Evolutionary conservation across 1,140 invertebrate genomes (phyloP), one percentile per base, ranked within the genome.

Genomic region (Cataglyphis hispanica): DNA sequence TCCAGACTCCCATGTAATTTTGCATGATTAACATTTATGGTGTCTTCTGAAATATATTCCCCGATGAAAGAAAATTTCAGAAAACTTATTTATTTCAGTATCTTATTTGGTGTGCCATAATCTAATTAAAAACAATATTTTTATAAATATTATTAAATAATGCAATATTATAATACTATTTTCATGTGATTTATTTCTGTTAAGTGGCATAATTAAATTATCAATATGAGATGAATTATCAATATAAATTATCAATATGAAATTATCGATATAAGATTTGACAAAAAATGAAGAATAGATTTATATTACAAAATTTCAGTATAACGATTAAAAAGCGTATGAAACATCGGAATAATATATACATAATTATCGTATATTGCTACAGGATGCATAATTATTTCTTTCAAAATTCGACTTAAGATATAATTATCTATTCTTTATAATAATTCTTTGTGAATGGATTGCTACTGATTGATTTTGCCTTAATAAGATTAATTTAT

Each of bases 361-460:
- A 66, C 19, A 34, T 31, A 63, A 34, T 63, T 16, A 63, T 61
- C 1, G 1, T 2, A 66, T 40, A 43, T 16, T 67, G 22, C 0
- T 40, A 67, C 16, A 50, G 1, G 5, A 19, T 43, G 40, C 11
- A 43, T 50, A 50, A 50, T 50, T 16, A 46, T 46, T 1, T 3
- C 3, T 50, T 25, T 66, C 4, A 46, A 69, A 64, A 46, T 46
- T 67, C 19, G 43, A 66, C 3, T 40, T 25, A 5, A 27, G 22
- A 19, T 10, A 27, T 34, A 34, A 8, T 19, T 43, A 43, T 1
- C 19, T 69, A 46, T 40, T n/a, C 1, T 31, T 13, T 25, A 67
- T 46, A 43, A 46, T 67, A 67, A 69, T 43, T 69, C 19, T n/a
- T 69, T 69, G 25, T 69, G 27, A 69, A 43, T 43, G 16, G 3